phyloP scores from a whole-genome alignment of 2,888 invertebrate genomes.

The Petrolisthes manimaculis region DNA sequence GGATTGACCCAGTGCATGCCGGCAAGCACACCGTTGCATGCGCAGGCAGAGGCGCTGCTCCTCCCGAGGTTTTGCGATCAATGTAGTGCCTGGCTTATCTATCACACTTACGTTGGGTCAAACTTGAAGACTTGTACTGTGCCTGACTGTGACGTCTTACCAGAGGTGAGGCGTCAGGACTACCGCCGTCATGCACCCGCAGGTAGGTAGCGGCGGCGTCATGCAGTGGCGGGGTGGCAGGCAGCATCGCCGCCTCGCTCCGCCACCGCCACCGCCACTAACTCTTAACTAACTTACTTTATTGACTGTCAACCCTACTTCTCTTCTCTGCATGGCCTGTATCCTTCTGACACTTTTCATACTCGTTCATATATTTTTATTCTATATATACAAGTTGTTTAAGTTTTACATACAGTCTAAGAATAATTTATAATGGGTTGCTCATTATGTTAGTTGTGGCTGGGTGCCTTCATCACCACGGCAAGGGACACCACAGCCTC shows the following conservation, averaged over 20 bases:
- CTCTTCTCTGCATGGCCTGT: background rate
- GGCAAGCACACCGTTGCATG: constrained; percentile 60
- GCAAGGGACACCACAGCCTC: too few relatives aligned
- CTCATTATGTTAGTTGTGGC: too few relatives aligned
- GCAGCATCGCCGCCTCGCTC: constrained; percentile 26
- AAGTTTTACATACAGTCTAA: too few relatives aligned
- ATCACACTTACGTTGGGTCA: constrained; percentile 39
- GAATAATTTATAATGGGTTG: too few relatives aligned
- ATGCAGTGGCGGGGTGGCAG: constrained; percentile 40
- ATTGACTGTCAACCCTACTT: background rate
- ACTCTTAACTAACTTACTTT: constrained; percentile 7
- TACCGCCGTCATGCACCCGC: constrained; percentile 21
- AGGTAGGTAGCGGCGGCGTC: constrained; percentile 46
- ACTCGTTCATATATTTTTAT: too few relatives aligned
- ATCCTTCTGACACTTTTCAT: too few relatives aligned
- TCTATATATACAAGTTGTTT: too few relatives aligned
- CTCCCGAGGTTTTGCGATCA: constrained; percentile 51
- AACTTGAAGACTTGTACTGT: constrained; percentile 37
- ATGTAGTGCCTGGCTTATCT: constrained; percentile 47
- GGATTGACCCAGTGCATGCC: constrained; percentile 62
- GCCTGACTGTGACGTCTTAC: constrained; percentile 26
- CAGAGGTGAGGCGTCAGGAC: constrained; percentile 17
- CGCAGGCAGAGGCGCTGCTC: constrained; percentile 53
- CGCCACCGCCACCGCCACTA: constrained; percentile 19
- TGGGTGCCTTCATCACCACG: too few relatives aligned